Base-by-base conservation (phyloP, 2,113 vertebrate genomes). In the Eleginops maclovinus region DNA sequence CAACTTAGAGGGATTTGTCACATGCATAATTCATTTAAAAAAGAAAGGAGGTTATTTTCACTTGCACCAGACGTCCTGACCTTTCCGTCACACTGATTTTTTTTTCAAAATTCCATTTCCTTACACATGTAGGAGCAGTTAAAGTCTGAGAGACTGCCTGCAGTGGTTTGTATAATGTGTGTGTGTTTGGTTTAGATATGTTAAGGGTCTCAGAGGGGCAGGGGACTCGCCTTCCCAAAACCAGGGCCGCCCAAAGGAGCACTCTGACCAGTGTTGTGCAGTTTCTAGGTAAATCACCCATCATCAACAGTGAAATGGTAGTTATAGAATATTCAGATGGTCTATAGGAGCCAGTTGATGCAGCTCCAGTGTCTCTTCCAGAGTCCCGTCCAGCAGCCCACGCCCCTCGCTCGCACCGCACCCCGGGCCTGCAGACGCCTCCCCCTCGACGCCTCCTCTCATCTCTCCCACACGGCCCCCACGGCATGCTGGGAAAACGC, bases 401-500 rank as follows among this genome's bases (percentile, higher is more conserved):
- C 70, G 93, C 96, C 71, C 93, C 96, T 67, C 96, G 94, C 70
- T 94, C 96, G 62, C 95, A 97, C 83, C 96, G 96, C 83, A 96
- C 95, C 50, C 92, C 96, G 15, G 96, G 95, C 89, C 95, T 98
- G 90, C 97, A 97, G 75, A 96, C 95, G 44, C 95, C 96, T 75
- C 89, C 96, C 7, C 95, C 96, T 28, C 96, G 98, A 58, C 95
- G 96, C 66, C 95, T 99, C 87, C 95, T 98, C 55, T 94, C 96
- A 61, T 95, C 94, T 9, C 94, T 97, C 19, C 95, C 96, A 26
- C 96, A 97, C 71, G 96, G 96, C 2, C 94, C 97, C 1, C 91
- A 97, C 54, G 96, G 97, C 93, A 97, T 99, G 94, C 93, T 98
- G 95, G 97, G 98, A 72, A 99, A 99, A 86, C 96, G 97, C 87